Base-by-base conservation (phyloP, 2,797 vertebrate genomes). In the Danionella dracula region DNA sequence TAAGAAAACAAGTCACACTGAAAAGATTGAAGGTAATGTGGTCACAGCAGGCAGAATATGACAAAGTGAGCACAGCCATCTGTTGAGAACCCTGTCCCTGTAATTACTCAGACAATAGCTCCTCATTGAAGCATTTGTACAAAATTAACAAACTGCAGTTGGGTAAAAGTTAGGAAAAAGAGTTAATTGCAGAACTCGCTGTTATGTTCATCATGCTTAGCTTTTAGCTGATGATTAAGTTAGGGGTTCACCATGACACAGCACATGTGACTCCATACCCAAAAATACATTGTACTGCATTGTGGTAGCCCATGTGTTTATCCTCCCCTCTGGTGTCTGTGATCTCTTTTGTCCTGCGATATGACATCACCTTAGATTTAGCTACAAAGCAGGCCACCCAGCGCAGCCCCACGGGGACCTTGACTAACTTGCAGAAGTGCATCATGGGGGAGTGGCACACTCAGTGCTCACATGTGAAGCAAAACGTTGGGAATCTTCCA, bases 361-460 rank as follows among this genome's bases (percentile, higher is more conserved):
- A 81, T 88, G 81, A 89, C 81, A 79, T 89, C 85, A 88, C 73
- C 58, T 71, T 74, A 77, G 78, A 78, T 81, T 82, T 76, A 83
- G 76, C 78, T 85, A 83, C 71, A 75, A 74, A 68, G 42, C 65
- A 74, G 73, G 44, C 76, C 67, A 70, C 79, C 66, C 73, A 75
- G 78, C 66, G 66, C 57, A 17, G 23, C 34, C 20, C 62, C 72
- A 78, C 17, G 12, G 40, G 41, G 62, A 54, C 41, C 62, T 46
- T 16, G 50, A 37, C 12, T 46, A 40, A 21, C 50, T 55, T 31
- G 2, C 4, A 45, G 15, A 19, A 45, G 62, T 46, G 50, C 49
- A 65, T 65, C 32, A 16, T 65, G 19, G 50, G 58, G 49, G 31
- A 32, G 23, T 15, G 8, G 5, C 8, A 37, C 16, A n/a, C 2